Base-by-base conservation (phyloP, 2,797 vertebrate genomes). In the Ambastaia sidthimunki region DNA sequence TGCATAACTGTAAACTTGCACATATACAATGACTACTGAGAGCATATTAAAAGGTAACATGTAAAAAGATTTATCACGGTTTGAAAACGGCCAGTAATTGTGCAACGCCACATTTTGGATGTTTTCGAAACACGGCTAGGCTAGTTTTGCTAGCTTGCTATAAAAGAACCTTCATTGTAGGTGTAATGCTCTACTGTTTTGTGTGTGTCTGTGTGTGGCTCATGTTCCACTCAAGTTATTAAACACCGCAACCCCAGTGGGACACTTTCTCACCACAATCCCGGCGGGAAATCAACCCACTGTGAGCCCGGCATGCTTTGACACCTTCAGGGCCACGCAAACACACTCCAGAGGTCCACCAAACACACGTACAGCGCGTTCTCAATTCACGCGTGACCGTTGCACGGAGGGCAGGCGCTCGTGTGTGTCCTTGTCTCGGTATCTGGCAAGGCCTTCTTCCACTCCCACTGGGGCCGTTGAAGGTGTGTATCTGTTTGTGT, bases 401-500 rank as follows among this genome's bases (percentile, higher is more conserved):
- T 18, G 5, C 23, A 7, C 55, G 70, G 70, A 80, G 77, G 70
- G 77, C 48, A 66, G 31, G 16, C 48, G 31, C 48, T 80, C 69
- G 34, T 54, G 59, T 79, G 76, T 72, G 76, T 79, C 68, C 69
- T 78, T 78, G 76, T 73, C 69, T 65, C 47, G 41, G 68, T 72
- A 23, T 55, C 60, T 63, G 77, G 77, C 77, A 80, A 66, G 69
- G 77, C 77, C 77, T 80, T 18, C 48, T 47, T 80, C 59, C 77
- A 63, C 48, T 80, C 77, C 77, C 77, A 28, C 48, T 66, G 77
- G 69, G 70, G 70, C 44, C 3, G 28, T 28, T 60, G 66, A 71
- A 23, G 41, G 73, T 65, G 57, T 81, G 72, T 71, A 55, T 63
- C 34, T 48, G 50, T 72, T 57, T 63, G 55, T 76, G 63, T 62